A percentile compares a stretch with the other conserved stretches of the same genome.
These are phyloP conservation scores for Symphodus melops DNA, from an alignment of 2,113 vertebrate genomes.

Conservation along the genomic window DNA sequence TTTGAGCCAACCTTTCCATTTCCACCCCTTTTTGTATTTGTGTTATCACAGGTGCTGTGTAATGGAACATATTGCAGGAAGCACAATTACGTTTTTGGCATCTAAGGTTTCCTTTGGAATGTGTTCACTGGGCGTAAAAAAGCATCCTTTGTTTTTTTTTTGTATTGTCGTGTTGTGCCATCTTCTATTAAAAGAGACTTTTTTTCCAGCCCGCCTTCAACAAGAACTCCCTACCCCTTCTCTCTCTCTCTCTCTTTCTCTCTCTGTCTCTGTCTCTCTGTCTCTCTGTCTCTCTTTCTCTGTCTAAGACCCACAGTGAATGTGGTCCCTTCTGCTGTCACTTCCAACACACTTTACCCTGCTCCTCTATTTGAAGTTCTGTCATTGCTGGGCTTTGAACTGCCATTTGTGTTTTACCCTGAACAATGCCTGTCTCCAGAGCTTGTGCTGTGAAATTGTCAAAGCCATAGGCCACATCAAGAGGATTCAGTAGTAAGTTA, in stretches of 20 bases:
- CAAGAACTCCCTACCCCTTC: conserved; percentile 12
- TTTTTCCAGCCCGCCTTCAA: conserved; percentile 38
- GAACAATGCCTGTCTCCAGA: conserved; percentile 52
- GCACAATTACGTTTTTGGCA: conserved; percentile 33
- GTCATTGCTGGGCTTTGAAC: conserved; percentile 76
- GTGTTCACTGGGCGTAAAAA: conserved; percentile 8
- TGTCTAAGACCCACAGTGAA: conserved; percentile 42
- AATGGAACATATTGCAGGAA: conserved; percentile 26
- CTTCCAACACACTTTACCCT: conserved; percentile 51
- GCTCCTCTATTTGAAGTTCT: conserved; percentile 66
- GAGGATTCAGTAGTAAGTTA: conserved; percentile 6
- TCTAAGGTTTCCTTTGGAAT: conserved; percentile 32
- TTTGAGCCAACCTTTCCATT: conserved; percentile 13
- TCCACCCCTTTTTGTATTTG: conserved; percentile 23
- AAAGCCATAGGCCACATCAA: conserved; percentile 58
- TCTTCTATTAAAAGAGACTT: conserved; percentile 41
- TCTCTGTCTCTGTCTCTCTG: conserved; percentile 7
- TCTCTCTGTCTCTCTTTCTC: conserved; percentile 6
- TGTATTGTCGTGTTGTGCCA: conserved; percentile 37
- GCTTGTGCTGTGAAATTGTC: conserved; percentile 63
- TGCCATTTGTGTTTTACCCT: conserved; percentile 72
- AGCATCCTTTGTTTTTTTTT: conserved; percentile 16
- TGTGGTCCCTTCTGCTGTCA: conserved; percentile 63
- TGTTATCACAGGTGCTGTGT: conserved; percentile 44
- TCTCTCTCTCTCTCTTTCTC: conserved; percentile 3